Evolutionary conservation across 2,113 vertebrate genomes (phyloP).

Genomic region (Antennarius striatus): DNA sequence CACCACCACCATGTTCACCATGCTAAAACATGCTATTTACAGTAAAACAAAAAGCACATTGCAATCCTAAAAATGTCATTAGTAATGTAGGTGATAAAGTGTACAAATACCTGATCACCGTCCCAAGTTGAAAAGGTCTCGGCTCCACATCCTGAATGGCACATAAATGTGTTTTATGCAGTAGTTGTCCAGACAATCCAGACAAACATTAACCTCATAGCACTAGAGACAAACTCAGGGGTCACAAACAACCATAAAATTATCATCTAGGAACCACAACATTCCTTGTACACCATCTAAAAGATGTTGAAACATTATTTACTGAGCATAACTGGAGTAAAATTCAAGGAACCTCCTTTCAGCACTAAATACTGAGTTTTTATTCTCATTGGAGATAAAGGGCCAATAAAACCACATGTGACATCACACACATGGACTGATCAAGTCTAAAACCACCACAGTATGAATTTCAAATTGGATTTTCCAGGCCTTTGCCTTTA

Average conservation of each 20-base stretch:
- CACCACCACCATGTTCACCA: too few relatives aligned
- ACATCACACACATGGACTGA: constrained; percentile 55
- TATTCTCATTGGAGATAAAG: constrained; percentile 38
- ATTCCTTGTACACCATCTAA: neutral
- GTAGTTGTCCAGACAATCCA: neutral
- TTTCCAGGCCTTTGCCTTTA: constrained; percentile 65
- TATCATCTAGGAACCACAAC: neutral
- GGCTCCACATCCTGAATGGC: neutral
- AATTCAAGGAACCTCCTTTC: neutral
- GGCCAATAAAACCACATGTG: constrained; percentile 31
- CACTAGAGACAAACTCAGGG: too few relatives aligned
- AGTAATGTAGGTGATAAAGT: too few relatives aligned
- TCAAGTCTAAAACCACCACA: constrained; percentile 31
- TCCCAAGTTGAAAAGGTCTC: too few relatives aligned
- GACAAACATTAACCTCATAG: neutral
- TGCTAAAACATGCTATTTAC: too few relatives aligned
- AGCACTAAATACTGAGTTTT: neutral
- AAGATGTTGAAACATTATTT: neutral
- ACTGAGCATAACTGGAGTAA: neutral
- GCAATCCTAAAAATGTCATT: too few relatives aligned
- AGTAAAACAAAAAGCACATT: too few relatives aligned
- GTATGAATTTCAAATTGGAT: constrained; percentile 71
- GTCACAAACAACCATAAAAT: neutral
- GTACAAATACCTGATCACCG: too few relatives aligned
- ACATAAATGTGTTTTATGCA: neutral